Percentiles rank a stretch among this genome's conserved stretches.
These are phyloP conservation scores for Zoanthus sociatus DNA, from an alignment of 92 coral and sea anemone genomes.

Conservation along the genomic window DNA sequence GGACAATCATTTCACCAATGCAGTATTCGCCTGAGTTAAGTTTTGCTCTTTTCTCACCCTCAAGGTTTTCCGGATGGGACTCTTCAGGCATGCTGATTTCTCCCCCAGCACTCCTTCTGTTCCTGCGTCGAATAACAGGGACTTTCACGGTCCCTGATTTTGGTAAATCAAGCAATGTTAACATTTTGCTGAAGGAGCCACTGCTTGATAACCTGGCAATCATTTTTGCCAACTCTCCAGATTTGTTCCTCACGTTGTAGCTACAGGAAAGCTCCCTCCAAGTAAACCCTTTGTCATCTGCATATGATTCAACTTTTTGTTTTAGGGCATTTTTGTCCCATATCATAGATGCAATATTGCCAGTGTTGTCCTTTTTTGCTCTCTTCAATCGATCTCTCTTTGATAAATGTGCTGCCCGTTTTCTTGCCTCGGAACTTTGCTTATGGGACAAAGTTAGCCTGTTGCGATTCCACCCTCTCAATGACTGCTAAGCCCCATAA, in stretches of 20 bases:
- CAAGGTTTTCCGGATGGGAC: slow-evolving; percentile 27
- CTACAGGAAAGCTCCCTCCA: slow-evolving; percentile 51
- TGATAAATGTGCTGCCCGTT: too few relatives aligned
- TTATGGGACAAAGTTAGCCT: too few relatives aligned
- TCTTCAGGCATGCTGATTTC: slow-evolving; percentile 70
- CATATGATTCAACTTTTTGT: slow-evolving; percentile 55
- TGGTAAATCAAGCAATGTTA: slow-evolving; percentile 44
- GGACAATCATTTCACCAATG: slow-evolving; percentile 69
- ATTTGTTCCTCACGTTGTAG: slow-evolving; percentile 55
- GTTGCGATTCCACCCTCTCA: too few relatives aligned
- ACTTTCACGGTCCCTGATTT: background rate
- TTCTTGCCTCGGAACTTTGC: too few relatives aligned
- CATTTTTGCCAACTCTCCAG: slow-evolving; percentile 45
- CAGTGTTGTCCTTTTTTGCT: too few relatives aligned
- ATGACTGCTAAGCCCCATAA: too few relatives aligned
- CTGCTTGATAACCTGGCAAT: slow-evolving; percentile 62
- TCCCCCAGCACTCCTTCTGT: slow-evolving; percentile 61
- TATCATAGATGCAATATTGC: background rate
- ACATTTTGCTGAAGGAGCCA: slow-evolving; percentile 61
- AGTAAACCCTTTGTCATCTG: slow-evolving; percentile 47
- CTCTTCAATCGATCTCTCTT: too few relatives aligned
- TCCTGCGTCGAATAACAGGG: slow-evolving; percentile 49
- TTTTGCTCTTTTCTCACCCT: slow-evolving; percentile 38
- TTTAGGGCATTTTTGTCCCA: slow-evolving; percentile 63
- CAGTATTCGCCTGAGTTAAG: slow-evolving; percentile 43